Evolutionary conservation across 2,113 vertebrate species (phyloP), one percentile per base, ranked within the genome.

Genomic region (Phylloscopus whistleri): DNA sequence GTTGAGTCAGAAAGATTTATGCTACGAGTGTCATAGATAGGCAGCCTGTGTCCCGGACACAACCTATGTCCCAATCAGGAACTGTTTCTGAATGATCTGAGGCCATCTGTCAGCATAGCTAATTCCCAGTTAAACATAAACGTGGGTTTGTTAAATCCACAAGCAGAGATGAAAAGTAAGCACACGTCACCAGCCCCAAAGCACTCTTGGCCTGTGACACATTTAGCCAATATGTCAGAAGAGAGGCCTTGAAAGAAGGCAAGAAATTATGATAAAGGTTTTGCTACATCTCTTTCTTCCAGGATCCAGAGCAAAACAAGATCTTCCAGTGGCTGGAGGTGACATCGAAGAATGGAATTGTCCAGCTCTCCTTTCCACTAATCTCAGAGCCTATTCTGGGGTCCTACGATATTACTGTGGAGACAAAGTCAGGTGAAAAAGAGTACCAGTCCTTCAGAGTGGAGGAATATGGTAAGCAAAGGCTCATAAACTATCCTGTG

Each of bases 291-390:
- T 92, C 17, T 70, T 68, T 60, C 39, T 88, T 41, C 37, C 77
- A 98, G 97, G 97, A 98, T 94, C 97, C 98, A 15, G 73, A 97
- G 39, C 58, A 24, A 83, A 98, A 98, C 41, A 91, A 88, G 48
- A 96, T 98, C 79, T 96, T 97, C 70, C 98, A 98, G 37, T 98
- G 98, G 98, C 9, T 96, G 80, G 91, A 98, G 2, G 95, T 97
- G 72, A 8, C 90, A 41, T 87, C 97, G 9, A 64, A 90, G 9
- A 48, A 72, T 16, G 97, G 97, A 46, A 97, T 98, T 12, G 87
- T 87, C n/a, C 95, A 98, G 41, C 84, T 98, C 9, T 97, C 97
- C 23, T 97, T 98, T 73, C 89, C 53, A 39, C 28, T 98, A 63
- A 94, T 84, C 51, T 27, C 52, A 4, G 97, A 97, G 27, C 97